Conservation (phyloP, 1,140 invertebrate genomes). For the Drosophila funebris region DNA sequence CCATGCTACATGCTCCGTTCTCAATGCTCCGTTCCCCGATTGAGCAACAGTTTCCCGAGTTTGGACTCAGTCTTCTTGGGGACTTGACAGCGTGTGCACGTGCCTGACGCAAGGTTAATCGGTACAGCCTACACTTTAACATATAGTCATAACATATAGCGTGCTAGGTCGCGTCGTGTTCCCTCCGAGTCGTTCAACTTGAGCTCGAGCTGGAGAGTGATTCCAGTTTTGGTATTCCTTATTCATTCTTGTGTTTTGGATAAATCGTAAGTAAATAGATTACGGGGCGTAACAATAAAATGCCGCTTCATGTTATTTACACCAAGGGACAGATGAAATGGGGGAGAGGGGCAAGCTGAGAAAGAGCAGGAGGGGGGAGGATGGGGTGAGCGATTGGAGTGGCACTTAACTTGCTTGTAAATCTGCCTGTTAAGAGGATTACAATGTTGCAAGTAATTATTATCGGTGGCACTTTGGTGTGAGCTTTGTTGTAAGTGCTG, state of each 20-base stretch:
- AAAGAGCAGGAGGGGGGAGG: background rate
- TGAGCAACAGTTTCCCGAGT: slow-evolving; percentile 9
- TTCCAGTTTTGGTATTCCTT: background rate
- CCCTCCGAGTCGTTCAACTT: background rate
- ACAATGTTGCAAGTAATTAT: slow-evolving; percentile 80
- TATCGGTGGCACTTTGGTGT: slow-evolving; percentile 46
- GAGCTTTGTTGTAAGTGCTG: slow-evolving; percentile 51
- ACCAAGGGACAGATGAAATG: background rate
- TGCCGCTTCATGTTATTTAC: slow-evolving; percentile 36
- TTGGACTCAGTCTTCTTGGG: slow-evolving; percentile 67
- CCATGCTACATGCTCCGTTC: background rate
- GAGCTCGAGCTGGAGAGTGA: background rate
- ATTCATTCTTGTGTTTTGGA: slow-evolving; percentile 8
- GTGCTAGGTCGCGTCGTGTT: background rate
- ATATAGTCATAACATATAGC: background rate
- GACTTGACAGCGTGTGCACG: slow-evolving; percentile 74
- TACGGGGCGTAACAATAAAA: slow-evolving; percentile 33
- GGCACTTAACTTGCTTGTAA: slow-evolving; percentile 63
- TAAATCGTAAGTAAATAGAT: slow-evolving; percentile 49
- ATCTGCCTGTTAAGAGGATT: slow-evolving; percentile 74
- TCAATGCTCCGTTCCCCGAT: background rate
- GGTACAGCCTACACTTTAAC: slow-evolving; percentile 3
- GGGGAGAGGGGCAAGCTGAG: background rate
- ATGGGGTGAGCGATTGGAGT: background rate
- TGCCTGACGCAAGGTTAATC: slow-evolving; percentile 21